Evolutionary conservation across 2,797 vertebrate species (phyloP), one percentile per base, ranked within the genome.

Genomic region (Garrulus glandarius): DNA sequence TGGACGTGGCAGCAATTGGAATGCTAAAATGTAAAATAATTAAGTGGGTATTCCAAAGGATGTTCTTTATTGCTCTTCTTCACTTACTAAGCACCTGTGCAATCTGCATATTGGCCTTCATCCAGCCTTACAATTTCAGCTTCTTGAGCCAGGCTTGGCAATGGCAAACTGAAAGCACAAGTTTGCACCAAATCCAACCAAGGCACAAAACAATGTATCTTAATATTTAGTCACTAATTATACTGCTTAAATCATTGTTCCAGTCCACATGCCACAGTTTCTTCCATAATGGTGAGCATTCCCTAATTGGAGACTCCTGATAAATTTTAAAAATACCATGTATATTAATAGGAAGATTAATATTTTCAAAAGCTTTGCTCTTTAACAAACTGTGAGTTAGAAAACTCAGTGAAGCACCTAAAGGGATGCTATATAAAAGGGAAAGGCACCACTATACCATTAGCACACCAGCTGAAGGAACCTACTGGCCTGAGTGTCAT

Each of bases 401-500:
- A 71, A 63, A 75, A 68, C n/a, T 39, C 29, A 67, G 29, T 13
- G 37, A 56, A 63, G 60, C 32, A 77, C 49, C 37, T 68, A 8
- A 81, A 78, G 32, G 30, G 65, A 78, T 60, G 36, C 30, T 83
- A 5, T 10, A 17, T 5, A 47, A 68, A 85, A 81, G 47, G 36
- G 29, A 75, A 91, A 81, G 32, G 29, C 64, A 82, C 24, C 64
- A 14, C 46, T 21, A 27, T 30, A 46, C 37, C 61, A 83, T 79
- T 63, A 89, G 59, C 49, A 77, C 60, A 93, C 6, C 44, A 90
- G 75, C 89, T 87, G 92, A 95, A 94, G 84, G 53, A 77, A 60
- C 53, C 37, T 86, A 63, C 46, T 80, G 91, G 71, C 79, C 80
- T 63, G 12, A 34, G 15, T 50, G 39, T 59, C 79, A 84, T 43